Evolutionary conservation across 1,140 invertebrate species (phyloP), one percentile per base, ranked within the genome.

Genomic region (Philotrypesis tridentata): DNA sequence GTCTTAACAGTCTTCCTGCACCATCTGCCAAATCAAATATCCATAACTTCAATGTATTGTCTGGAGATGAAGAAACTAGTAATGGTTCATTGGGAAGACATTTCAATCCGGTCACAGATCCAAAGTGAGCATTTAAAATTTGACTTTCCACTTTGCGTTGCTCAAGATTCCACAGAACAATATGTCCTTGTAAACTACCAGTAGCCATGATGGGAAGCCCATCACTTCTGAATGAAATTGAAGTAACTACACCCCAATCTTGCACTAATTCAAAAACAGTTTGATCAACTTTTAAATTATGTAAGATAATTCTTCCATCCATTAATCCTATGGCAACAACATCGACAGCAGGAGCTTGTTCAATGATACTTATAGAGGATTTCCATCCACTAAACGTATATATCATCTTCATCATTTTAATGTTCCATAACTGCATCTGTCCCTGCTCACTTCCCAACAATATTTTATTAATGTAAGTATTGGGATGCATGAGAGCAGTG

Each of bases 41-140:
- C 96, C 98, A 99, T 70, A 98, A 92, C 92, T 99, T 99, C 25
- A 99, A 89, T n/a, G 97, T 96, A 92, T 99, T 99, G 89, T 99
- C 98, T 5, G 95, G 93, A 0, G 97, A 98, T 43, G 97, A 97
- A 1, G 98, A 97, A 3, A 99, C 94, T 87, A 99, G 93, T 0
- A 99, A 89, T 0, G 98, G 97, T 90, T 99, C 97, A 83, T 95
- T 96, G 27, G 95, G 95, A 21, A 99, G 92, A 91, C 95, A 99
- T 82, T 95, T 92, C 60, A 98, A 90, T 0, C 97, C 97, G 27
- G 95, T 94, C 2, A 99, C 95, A 55, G 94, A 86, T 21, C 92
- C 93, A 76, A 93, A 90, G 88, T 99, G 98, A 25, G 96, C 97
- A 81, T 94, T 91, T 60, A 94, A 87, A 23, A 97, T 92, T 88